phyloP scores from a whole-genome alignment of 2,797 vertebrate species.

The Galagoides demidoff region DNA sequence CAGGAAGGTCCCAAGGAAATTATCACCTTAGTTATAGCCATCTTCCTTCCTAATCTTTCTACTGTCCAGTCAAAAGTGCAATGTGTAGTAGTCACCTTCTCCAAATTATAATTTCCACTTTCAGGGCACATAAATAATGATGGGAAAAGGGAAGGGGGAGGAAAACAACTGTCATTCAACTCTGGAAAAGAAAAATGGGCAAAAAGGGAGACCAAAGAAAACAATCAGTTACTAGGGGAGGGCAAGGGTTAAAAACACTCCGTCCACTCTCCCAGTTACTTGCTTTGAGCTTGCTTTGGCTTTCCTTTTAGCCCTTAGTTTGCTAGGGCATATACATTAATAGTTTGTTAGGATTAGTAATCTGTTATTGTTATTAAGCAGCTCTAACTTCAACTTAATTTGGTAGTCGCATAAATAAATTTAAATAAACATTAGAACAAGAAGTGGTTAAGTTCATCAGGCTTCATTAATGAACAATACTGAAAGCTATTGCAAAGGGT shows the following conservation, averaged over 20 bases:
- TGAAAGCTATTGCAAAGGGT: background rate
- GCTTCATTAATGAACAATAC: conserved; percentile 13
- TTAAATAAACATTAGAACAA: conserved; percentile 28
- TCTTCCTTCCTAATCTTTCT: background rate
- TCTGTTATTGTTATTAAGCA: conserved; percentile 50
- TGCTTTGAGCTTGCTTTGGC: background rate
- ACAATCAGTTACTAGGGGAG: background rate
- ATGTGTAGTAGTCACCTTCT: background rate
- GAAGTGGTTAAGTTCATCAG: background rate
- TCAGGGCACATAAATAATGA: background rate
- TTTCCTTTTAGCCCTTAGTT: conserved; percentile 19
- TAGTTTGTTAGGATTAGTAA: conserved; percentile 43
- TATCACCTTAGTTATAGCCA: background rate
- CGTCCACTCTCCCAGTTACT: background rate
- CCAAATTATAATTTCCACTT: conserved; percentile 25
- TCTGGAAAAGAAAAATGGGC: conserved; percentile 6
- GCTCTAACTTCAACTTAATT: conserved; percentile 36
- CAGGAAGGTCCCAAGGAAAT: background rate
- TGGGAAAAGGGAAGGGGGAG: background rate
- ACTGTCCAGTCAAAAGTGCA: background rate
- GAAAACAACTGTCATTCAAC: conserved; percentile 38
- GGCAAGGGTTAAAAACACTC: background rate
- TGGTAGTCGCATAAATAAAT: conserved; percentile 37
- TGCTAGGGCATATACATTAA: background rate
- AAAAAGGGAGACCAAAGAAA: conserved; percentile 14